A percentile compares a stretch with the other conserved stretches of the same genome.
phyloP scores from a whole-genome alignment of 1,140 invertebrate species.

The Drosophila biarmipes region DNA sequence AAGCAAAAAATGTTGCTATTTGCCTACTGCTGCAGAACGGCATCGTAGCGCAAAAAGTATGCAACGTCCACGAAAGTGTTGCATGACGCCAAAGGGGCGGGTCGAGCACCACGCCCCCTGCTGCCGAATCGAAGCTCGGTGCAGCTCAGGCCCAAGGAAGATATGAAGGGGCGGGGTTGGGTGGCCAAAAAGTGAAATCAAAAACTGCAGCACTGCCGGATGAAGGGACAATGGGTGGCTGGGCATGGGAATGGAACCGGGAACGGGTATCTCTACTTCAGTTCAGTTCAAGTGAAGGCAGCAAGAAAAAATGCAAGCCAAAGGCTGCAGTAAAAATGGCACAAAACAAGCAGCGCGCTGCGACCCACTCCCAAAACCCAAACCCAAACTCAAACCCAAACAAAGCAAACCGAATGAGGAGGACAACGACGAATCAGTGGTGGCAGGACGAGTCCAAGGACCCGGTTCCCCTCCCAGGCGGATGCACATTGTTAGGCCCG shows the following conservation, averaged over 20 bases:
- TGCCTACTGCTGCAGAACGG: slow-evolving; percentile 56
- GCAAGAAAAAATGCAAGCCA: slow-evolving; percentile 81
- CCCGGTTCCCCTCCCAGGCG: slow-evolving; percentile 33
- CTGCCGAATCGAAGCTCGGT: slow-evolving; percentile 64
- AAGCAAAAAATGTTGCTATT: slow-evolving; percentile 51
- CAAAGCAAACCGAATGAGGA: slow-evolving; percentile 46
- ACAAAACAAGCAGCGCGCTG: slow-evolving; percentile 61
- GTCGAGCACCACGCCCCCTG: slow-evolving; percentile 4
- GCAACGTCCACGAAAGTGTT: slow-evolving; percentile 49
- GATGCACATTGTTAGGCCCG: slow-evolving; percentile 80
- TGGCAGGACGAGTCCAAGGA: slow-evolving; percentile 34
- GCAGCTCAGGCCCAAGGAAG: slow-evolving; percentile 45
- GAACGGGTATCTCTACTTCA: slow-evolving; percentile 63
- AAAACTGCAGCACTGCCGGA: slow-evolving; percentile 68
- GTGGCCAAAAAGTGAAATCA: slow-evolving; percentile 77
- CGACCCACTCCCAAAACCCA: slow-evolving; percentile 22
- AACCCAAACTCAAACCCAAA: slow-evolving; percentile 61
- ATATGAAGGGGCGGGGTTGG: slow-evolving; percentile 26
- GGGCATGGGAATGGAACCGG: not conserved
- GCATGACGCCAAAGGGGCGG: slow-evolving; percentile 63
- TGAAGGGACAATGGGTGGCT: slow-evolving; percentile 16
- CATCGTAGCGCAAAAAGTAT: slow-evolving; percentile 45
- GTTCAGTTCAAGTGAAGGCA: slow-evolving; percentile 72
- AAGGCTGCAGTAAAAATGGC: slow-evolving; percentile 80
- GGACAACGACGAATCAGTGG: slow-evolving; percentile 66